These are phyloP conservation scores for Pontoporia blainvillei DNA, from an alignment of 2,113 vertebrate species.

Conservation along the genomic window DNA sequence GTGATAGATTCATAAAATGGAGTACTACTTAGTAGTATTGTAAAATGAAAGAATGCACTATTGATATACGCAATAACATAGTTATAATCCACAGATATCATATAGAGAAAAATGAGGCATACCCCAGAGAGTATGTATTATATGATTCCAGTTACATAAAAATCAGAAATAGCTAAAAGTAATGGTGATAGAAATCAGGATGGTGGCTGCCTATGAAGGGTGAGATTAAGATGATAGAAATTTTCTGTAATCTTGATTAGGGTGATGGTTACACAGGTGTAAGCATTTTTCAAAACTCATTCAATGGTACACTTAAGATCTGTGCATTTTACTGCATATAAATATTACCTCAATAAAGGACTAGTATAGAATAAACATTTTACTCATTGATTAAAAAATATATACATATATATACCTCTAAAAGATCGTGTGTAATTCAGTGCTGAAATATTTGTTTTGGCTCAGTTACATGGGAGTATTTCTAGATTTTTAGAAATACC, in stretches of 20 bases:
- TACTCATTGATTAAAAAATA: neutral
- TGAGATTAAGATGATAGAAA: neutral
- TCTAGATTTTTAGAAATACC: constrained; percentile 44
- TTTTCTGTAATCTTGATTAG: neutral
- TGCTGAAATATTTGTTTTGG: constrained; percentile 36
- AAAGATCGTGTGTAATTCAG: neutral
- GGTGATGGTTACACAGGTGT: neutral
- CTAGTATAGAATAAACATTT: neutral
- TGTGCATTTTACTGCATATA: constrained; percentile 8
- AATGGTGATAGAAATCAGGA: constrained; percentile 14
- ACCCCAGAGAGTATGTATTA: neutral
- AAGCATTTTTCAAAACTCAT: constrained; percentile 11
- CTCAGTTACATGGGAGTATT: neutral
- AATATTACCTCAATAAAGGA: neutral
- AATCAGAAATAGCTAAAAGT: constrained; percentile 1
- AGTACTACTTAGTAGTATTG: neutral
- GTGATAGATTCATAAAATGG: neutral
- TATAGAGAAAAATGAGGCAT: neutral
- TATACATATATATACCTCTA: neutral
- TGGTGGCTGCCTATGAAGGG: neutral
- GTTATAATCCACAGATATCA: neutral
- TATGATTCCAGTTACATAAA: neutral
- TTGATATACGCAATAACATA: neutral
- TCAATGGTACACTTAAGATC: neutral
- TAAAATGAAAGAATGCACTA: neutral